Conservation (phyloP, 92 coral and sea anemone genomes). For the Scolanthus callimorphus region DNA sequence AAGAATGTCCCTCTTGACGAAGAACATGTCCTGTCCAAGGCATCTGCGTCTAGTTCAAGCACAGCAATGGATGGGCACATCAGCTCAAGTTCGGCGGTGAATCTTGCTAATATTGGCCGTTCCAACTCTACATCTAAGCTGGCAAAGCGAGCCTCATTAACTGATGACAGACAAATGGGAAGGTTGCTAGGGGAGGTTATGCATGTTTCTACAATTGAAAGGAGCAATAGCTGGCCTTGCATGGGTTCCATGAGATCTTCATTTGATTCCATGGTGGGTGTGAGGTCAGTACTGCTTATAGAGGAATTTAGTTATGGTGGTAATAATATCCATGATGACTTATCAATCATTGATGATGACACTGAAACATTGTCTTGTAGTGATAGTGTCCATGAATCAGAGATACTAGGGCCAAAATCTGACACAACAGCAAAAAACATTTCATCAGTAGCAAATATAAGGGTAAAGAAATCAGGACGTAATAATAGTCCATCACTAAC, state of each 20-base stretch:
- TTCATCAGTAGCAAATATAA: too few species aligned
- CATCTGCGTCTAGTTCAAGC: not conserved
- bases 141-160: not conserved
- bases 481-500: slow-evolving; percentile 24
- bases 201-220: too few species aligned
- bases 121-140: not conserved
- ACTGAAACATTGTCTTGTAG: not conserved
- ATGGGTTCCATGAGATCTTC: not conserved
- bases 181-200: too few species aligned
- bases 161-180: too few species aligned
- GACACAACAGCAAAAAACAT: too few species aligned
- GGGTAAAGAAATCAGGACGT: too few species aligned
- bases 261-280: not conserved
- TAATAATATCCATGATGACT: too few species aligned
- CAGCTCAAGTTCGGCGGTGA: not conserved
- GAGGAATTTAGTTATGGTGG: too few species aligned
- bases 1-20: too few species aligned
- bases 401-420: too few species aligned
- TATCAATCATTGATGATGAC: not conserved
- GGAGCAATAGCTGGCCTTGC: slow-evolving; percentile 26
- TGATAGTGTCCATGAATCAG: not conserved
- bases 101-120: not conserved
- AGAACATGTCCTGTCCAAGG: not conserved
- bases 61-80: not conserved
- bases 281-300: not conserved